These are phyloP conservation scores for Ostrea denselamellosa DNA, from an alignment of 1,140 invertebrate genomes.

Conservation along the genomic window DNA sequence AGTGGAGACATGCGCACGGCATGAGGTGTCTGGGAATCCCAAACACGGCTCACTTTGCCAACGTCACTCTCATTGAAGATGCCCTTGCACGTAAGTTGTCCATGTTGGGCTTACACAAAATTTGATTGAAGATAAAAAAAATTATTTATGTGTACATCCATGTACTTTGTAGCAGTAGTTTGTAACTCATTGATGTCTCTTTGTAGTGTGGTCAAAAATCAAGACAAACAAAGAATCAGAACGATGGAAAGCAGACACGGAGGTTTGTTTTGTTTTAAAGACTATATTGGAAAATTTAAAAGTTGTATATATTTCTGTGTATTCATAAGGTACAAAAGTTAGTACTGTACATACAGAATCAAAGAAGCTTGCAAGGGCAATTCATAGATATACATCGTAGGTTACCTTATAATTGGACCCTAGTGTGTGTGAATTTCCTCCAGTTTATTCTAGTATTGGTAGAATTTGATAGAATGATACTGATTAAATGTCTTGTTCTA, in stretches of 20 bases:
- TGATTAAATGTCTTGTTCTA: no score
- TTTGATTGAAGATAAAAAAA: not conserved
- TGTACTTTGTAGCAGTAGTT: not conserved
- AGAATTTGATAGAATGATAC: no score
- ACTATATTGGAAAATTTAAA: no score
- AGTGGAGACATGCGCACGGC: slow-evolving; percentile 99
- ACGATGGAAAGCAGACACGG: slow-evolving; percentile 94
- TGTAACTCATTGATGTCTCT: slow-evolving; percentile 58
- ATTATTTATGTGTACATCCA: not conserved
- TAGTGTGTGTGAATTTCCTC: no score
- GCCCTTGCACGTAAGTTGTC: slow-evolving; percentile 88
- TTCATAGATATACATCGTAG: no score
- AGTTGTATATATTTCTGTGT: no score
- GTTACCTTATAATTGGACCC: no score
- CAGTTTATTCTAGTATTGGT: no score
- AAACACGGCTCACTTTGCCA: slow-evolving; percentile 99
- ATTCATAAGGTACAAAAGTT: no score
- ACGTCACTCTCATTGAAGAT: slow-evolving; percentile 99
- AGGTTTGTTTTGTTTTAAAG: slow-evolving; percentile 71
- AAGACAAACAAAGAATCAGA: slow-evolving; percentile 96
- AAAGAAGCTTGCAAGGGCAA: no score
- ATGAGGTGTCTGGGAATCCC: slow-evolving; percentile 99
- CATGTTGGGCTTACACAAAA: not conserved
- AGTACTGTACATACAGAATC: no score
- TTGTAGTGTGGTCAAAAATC: slow-evolving; percentile 95